phyloP scores from a whole-genome alignment of 2,888 invertebrate genomes.

The Spodoptera littoralis region DNA sequence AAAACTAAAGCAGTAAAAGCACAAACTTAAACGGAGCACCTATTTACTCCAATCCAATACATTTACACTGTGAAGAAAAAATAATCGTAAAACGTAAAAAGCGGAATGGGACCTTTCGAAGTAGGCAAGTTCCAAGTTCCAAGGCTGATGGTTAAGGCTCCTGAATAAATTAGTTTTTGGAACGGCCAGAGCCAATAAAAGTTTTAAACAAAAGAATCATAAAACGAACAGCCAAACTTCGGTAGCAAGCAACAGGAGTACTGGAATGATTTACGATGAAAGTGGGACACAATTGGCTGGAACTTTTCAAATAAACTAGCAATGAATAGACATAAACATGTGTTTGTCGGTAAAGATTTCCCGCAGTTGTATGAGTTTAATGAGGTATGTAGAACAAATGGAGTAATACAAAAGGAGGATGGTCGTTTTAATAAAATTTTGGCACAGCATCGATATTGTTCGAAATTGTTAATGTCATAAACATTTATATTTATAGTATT shows the following conservation, averaged over 20 bases:
- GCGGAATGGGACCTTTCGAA: constrained; percentile 73
- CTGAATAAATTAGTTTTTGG: constrained; percentile 88
- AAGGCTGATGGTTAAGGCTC: constrained; percentile 78
- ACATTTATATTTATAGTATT: too few species aligned
- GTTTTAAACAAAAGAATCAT: constrained; percentile 89
- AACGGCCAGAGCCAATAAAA: constrained; percentile 85
- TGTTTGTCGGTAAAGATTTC: constrained; percentile 66
- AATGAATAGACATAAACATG: constrained; percentile 82
- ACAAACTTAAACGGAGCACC: constrained; percentile 43
- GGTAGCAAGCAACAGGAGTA: constrained; percentile 84
- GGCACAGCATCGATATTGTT: background rate
- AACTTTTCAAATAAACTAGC: constrained; percentile 85
- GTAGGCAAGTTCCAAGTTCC: constrained; percentile 75
- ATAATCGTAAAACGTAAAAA: constrained; percentile 74
- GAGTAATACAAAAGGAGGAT: background rate
- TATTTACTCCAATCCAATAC: constrained; percentile 52
- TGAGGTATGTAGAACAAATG: constrained; percentile 27
- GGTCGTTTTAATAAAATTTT: background rate
- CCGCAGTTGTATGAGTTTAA: constrained; percentile 30
- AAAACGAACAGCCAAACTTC: constrained; percentile 83
- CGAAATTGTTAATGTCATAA: too few species aligned
- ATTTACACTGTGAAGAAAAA: constrained; percentile 62
- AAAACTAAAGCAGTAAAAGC: constrained; percentile 46
- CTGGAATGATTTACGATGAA: constrained; percentile 84
- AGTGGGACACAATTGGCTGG: constrained; percentile 80